Percentiles rank a stretch among this genome's conserved stretches.
phyloP scores from a whole-genome alignment of 2,113 vertebrate genomes.

The Oceanites oceanicus region DNA sequence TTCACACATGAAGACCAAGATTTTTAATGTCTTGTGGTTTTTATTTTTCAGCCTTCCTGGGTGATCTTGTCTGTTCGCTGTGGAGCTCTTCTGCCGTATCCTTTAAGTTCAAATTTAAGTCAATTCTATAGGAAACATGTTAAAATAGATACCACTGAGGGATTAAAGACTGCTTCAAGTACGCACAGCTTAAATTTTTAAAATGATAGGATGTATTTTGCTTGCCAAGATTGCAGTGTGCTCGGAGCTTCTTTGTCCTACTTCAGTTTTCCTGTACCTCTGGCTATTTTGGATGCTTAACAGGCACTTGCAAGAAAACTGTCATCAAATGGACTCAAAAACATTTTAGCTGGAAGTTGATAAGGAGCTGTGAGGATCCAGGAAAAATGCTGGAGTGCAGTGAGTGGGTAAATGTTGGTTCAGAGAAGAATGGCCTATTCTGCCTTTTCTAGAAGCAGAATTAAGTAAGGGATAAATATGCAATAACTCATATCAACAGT shows the following conservation, averaged over 20 bases:
- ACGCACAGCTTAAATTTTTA: background rate
- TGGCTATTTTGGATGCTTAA: background rate
- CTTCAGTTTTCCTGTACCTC: background rate
- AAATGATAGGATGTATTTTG: background rate
- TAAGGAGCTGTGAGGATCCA: background rate
- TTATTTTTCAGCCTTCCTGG: constrained; percentile 90
- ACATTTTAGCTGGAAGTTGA: background rate
- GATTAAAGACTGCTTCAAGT: background rate
- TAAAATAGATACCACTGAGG: background rate
- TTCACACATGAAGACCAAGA: background rate
- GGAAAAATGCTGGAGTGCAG: background rate
- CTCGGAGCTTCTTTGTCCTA: background rate
- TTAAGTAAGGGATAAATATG: background rate
- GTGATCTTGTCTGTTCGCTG: constrained; percentile 92
- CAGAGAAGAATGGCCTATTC: background rate
- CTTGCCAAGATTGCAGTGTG: background rate
- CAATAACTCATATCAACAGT: background rate
- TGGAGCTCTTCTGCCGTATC: constrained; percentile 98
- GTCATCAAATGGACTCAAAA: background rate
- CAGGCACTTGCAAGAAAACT: background rate
- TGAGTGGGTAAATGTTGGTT: background rate
- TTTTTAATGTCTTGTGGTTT: background rate
- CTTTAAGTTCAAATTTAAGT: constrained; percentile 64
- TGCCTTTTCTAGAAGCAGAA: background rate
- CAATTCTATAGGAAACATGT: background rate